These are phyloP conservation scores for Amphipyra tragopoginis DNA, from an alignment of 2,888 invertebrate genomes.

Conservation along the genomic window DNA sequence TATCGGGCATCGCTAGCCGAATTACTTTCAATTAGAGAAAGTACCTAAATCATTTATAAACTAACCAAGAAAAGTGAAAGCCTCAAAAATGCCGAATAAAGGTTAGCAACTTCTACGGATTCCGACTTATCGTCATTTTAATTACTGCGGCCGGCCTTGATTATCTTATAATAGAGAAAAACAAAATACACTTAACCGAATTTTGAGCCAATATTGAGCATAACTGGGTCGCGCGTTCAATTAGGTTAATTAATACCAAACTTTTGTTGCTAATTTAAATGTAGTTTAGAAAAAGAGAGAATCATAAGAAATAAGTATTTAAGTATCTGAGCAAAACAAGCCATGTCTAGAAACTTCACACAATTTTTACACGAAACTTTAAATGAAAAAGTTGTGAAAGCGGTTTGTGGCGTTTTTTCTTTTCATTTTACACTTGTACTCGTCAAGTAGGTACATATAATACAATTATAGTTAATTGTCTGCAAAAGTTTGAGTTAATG, in stretches of 20 bases:
- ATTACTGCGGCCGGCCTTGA: conserved; percentile 4
- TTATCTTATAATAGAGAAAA: no score
- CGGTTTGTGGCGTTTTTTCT: conserved; percentile 43
- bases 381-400: conserved; percentile 53
- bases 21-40: no score
- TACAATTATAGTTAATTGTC: conserved; percentile 50
- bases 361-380: conserved; percentile 54
- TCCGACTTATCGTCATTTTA: conserved; percentile 7
- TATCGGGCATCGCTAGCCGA: no score
- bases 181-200: not conserved
- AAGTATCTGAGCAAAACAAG: conserved; percentile 30
- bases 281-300: conserved; percentile 9
- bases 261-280: not conserved
- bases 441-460: conserved; percentile 43
- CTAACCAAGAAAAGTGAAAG: no score
- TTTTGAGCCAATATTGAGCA: conserved; percentile 1
- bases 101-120: conserved; percentile 3
- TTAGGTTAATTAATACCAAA: no score
- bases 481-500: conserved; percentile 54
- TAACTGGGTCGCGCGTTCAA: not conserved
- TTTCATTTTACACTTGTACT: conserved; percentile 47
- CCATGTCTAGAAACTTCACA: conserved; percentile 48
- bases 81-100: not conserved
- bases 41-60: no score
- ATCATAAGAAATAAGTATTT: conserved; percentile 10